Conservation (phyloP, 2,113 vertebrate species). For the Dolichallabes microphthalmus region DNA sequence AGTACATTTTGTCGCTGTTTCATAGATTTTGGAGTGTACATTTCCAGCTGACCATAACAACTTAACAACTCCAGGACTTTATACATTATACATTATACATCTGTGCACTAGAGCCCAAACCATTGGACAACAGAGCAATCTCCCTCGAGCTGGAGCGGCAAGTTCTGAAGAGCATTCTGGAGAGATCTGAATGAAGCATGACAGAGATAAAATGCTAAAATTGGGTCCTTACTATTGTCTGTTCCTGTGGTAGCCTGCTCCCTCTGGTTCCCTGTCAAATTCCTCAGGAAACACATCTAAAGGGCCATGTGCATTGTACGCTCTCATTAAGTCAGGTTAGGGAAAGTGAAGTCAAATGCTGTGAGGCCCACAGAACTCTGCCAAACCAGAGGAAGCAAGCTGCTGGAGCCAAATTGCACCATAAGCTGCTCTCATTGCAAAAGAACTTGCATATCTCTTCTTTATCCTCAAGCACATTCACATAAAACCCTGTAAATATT, state of each 20-base stretch:
- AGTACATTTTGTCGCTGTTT: slow-evolving; percentile 10
- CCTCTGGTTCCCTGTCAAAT: slow-evolving; percentile 67
- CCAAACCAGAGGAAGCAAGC: slow-evolving; percentile 68
- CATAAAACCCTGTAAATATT: slow-evolving; percentile 51
- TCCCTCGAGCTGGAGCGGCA: neutral
- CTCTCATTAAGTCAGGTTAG: slow-evolving; percentile 72
- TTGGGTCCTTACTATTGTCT: slow-evolving; percentile 53
- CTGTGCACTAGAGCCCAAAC: slow-evolving; percentile 4
- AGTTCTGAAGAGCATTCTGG: slow-evolving; percentile 10
- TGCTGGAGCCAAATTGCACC: slow-evolving; percentile 65
- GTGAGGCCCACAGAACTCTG: slow-evolving; percentile 56
- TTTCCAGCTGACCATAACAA: slow-evolving; percentile 21
- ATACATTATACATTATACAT: slow-evolving; percentile 31
- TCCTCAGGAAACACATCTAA: slow-evolving; percentile 72
- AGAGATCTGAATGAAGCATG: slow-evolving; percentile 31
- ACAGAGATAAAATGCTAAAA: slow-evolving; percentile 53
- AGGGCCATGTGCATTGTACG: slow-evolving; percentile 68
- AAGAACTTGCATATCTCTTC: slow-evolving; percentile 53
- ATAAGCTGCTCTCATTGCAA: slow-evolving; percentile 61
- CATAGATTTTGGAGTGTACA: slow-evolving; percentile 1
- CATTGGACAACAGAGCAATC: slow-evolving; percentile 3
- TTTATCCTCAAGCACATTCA: slow-evolving; percentile 39
- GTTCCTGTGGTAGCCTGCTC: slow-evolving; percentile 61
- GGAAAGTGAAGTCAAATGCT: slow-evolving; percentile 51
- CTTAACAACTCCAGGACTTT: slow-evolving; percentile 14